phyloP scores from a whole-genome alignment of 64 coral and sea anemone species.

The Dendronephthya gigantea region DNA sequence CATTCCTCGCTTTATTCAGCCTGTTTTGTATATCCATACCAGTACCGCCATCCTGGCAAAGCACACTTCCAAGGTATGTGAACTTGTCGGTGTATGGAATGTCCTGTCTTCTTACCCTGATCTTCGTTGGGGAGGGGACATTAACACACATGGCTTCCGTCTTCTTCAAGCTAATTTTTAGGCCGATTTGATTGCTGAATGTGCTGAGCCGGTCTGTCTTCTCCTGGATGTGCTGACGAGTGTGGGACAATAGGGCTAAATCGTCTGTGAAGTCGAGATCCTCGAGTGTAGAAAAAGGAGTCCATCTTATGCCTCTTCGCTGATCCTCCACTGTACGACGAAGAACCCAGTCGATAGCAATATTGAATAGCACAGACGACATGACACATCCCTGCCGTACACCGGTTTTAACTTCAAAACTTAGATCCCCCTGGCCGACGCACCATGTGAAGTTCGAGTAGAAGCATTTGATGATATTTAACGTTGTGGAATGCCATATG shows the following conservation, averaged over 20 bases:
- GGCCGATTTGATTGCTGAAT: constrained; percentile 10
- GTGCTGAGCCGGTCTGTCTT: constrained; percentile 1
- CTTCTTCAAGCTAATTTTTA: constrained; percentile 27
- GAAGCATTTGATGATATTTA: no score
- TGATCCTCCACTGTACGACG: no score
- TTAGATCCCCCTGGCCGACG: no score
- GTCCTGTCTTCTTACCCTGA: neutral
- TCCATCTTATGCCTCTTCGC: no score
- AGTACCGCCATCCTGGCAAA: constrained; percentile 10
- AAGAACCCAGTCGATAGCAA: no score
- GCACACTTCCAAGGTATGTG: constrained; percentile 17
- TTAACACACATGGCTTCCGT: constrained; percentile 7
- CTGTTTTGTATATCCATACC: constrained; percentile 15
- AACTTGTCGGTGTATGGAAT: neutral
- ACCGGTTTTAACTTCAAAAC: no score
- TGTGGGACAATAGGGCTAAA: constrained; percentile 2
- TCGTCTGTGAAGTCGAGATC: constrained; percentile 31
- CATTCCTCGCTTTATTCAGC: constrained; percentile 20
- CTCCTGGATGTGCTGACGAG: constrained; percentile 18
- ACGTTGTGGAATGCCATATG: no score
- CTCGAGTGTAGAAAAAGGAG: no score
- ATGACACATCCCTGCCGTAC: no score
- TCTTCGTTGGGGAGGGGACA: neutral
- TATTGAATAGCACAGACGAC: no score
- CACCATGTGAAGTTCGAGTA: no score